These are phyloP conservation scores for Plagodis dolabraria DNA, from an alignment of 2,888 invertebrate genomes.

Conservation along the genomic window DNA sequence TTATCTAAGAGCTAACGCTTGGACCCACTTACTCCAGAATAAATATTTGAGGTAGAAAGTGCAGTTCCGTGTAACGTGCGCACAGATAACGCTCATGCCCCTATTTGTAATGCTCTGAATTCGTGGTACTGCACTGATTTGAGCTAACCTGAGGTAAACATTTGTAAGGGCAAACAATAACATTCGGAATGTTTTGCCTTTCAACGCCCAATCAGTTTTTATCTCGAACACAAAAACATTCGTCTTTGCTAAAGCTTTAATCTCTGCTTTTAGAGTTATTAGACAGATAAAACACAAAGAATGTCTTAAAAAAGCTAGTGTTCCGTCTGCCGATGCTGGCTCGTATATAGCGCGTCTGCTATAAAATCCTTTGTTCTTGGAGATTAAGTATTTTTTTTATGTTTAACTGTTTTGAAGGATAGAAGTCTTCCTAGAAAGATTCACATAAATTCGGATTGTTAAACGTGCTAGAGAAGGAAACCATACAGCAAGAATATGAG, in stretches of 20 bases:
- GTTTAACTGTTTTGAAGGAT: slow-evolving; percentile 1
- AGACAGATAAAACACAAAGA: slow-evolving; percentile 27
- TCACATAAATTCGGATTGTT: not conserved
- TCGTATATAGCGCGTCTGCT: slow-evolving; percentile 11
- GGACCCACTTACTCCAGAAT: slow-evolving; percentile 73
- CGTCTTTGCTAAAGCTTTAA: slow-evolving; percentile 30
- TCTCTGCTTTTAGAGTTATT: slow-evolving; percentile 33
- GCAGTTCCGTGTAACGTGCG: slow-evolving; percentile 80
- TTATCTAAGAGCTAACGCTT: slow-evolving; percentile 74
- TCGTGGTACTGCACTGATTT: slow-evolving; percentile 53
- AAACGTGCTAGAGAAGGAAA: not conserved
- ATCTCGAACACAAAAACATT: slow-evolving; percentile 33
- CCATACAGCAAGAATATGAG: not conserved
- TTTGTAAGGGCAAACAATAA: slow-evolving; percentile 60
- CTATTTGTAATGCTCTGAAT: slow-evolving; percentile 68
- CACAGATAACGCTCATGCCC: slow-evolving; percentile 70
- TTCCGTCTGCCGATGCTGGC: slow-evolving; percentile 13
- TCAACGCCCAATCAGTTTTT: slow-evolving; percentile 42
- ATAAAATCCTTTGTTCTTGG: slow-evolving; percentile 35
- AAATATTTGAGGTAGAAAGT: slow-evolving; percentile 84
- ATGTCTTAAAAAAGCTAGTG: slow-evolving; percentile 34
- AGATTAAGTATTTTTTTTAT: slow-evolving; percentile 21
- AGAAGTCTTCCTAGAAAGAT: slow-evolving; percentile 14
- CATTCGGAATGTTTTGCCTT: slow-evolving; percentile 38
- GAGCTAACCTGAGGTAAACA: slow-evolving; percentile 51